phyloP scores from a whole-genome alignment of 2,113 vertebrate species.

The Picathartes gymnocephalus region DNA sequence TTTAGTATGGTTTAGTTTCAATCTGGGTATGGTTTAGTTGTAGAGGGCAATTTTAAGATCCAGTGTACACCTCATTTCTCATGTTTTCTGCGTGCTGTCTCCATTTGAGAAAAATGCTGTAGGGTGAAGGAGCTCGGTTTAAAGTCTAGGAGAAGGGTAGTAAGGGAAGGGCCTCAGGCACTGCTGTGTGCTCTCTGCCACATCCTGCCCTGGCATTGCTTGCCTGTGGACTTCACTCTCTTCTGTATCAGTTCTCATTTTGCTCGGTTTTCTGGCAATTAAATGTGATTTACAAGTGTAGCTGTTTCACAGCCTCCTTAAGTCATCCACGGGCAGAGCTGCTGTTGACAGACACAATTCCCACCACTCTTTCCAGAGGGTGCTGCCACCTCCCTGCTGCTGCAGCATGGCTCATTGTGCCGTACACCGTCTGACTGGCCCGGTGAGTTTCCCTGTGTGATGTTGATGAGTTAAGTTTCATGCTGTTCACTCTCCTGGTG shows the following conservation, averaged over 20 bases:
- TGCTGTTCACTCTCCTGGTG: not conserved
- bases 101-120: not conserved
- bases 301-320: not conserved
- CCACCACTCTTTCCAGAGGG: not conserved
- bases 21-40: not conserved
- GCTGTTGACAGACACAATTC: not conserved
- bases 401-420: not conserved
- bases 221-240: not conserved
- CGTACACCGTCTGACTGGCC: not conserved
- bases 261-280: not conserved
- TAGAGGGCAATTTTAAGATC: not conserved
- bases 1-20: not conserved
- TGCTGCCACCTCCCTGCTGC: not conserved
- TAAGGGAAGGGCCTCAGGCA: not conserved
- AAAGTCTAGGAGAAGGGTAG: too few relatives aligned
- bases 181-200: not conserved
- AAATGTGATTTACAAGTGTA: not conserved
- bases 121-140: not conserved
- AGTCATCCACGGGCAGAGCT: not conserved
- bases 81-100: not conserved
- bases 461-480: not conserved
- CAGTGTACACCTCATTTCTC: not conserved
- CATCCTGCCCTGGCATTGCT: not conserved
- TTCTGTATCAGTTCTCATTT: not conserved
- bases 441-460: not conserved